Base-by-base conservation (phyloP, 2,113 vertebrate species). In the Lycaon pictus region DNA sequence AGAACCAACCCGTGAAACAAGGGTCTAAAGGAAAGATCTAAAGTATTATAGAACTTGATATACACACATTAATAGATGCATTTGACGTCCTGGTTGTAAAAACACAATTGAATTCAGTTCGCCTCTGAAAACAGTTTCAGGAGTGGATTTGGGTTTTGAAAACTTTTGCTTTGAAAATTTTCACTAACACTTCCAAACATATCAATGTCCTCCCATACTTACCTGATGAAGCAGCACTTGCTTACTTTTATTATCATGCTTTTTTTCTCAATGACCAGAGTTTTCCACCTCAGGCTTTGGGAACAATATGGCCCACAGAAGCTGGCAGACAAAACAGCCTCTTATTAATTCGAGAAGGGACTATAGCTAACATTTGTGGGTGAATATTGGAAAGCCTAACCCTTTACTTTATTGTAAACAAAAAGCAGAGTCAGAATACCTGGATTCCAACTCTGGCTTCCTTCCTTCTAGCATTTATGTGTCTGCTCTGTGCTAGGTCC, bases 121-220 rank as follows among this genome's bases (percentile, higher is more conserved):
- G 20, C 63, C 48, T 83, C 77, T 69, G n/a, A 37, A 90, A 95
- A 94, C 62, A 79, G 32, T 7, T 89, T 87, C 53, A 55, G 27
- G 37, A 84, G n/a, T 63, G 25, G 27, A 89, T 69, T 15, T 43
- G 67, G 27, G 83, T 90, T 93, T 93, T 51, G 43, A 89, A 95
- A 95, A 67, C 15, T 29, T 96, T 15, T 62, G 43, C 19, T 4
- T 5, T 74, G 56, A 97, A 96, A 92, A 81, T 69, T 51, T 53
- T 80, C 37, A 56, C 37, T 72, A 56, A 37, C 5, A 51, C 77
- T 74, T 84, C 37, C 48, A 90, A 85, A 76, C 1, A 3, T 67
- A 62, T 53, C 48, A 32, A 11, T 20, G 22, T 27, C 63, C 51
- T 6, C 16, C 7, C 22, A 32, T 10, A n/a, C 7, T 60, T 58